Conservation (phyloP, 2,113 vertebrate genomes). For the Xiphophorus maculatus region DNA sequence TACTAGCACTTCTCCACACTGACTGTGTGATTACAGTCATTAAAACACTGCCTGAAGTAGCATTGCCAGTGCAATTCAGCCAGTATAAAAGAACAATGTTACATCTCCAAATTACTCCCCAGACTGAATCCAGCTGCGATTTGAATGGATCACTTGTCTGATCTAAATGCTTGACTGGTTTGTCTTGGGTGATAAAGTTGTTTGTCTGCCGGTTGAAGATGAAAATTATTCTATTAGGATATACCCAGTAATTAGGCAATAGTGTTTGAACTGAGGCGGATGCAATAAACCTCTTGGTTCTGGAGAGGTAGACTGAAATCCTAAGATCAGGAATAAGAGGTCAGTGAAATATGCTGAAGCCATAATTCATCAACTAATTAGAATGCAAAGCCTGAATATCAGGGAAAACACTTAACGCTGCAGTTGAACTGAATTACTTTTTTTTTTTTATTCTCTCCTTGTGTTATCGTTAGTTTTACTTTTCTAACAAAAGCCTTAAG, state of each 20-base stretch:
- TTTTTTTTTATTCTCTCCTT: neutral
- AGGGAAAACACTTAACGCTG: neutral
- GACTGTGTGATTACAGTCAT: constrained; percentile 27
- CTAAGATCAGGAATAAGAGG: constrained; percentile 34
- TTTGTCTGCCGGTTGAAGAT: constrained; percentile 41
- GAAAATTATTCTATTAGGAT: constrained; percentile 45
- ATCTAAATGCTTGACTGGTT: constrained; percentile 31
- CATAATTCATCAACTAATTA: constrained; percentile 13
- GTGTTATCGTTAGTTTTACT: constrained; percentile 26
- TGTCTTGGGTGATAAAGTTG: constrained; percentile 15
- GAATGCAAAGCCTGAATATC: constrained; percentile 20
- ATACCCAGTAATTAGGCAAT: constrained; percentile 35
- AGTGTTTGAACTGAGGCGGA: constrained; percentile 12
- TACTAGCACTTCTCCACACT: neutral
- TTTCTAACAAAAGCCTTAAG: constrained; percentile 28
- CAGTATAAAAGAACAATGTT: constrained; percentile 10
- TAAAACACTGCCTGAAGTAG: constrained; percentile 43
- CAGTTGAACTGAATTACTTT: constrained; percentile 32
- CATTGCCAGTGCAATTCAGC: constrained; percentile 23
- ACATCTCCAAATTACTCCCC: constrained; percentile 54
- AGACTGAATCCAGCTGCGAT: constrained; percentile 52
- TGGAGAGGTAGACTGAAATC: neutral
- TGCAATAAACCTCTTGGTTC: constrained; percentile 3
- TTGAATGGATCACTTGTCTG: constrained; percentile 49
- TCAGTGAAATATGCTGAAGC: constrained; percentile 37